Conservation (phyloP, 2,797 vertebrate species). For the Sebastes itinus region DNA sequence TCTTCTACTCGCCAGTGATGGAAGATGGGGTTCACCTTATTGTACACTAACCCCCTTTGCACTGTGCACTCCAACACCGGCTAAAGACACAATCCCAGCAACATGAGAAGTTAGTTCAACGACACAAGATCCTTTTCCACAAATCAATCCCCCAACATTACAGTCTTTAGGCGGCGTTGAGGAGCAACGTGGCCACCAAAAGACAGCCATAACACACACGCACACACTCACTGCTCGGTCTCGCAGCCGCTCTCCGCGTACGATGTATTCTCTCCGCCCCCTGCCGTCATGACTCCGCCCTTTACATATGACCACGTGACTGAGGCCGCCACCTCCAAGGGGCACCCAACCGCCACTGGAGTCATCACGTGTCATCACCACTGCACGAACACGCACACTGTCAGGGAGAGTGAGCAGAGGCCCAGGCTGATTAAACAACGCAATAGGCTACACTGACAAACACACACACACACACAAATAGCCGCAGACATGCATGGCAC, state of each 20-base stretch:
- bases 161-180: constrained; percentile 52
- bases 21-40: constrained; percentile 96
- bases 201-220: constrained; percentile 76
- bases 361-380: constrained; percentile 97
- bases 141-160: constrained; percentile 5
- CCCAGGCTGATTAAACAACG: constrained; percentile 40
- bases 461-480: neutral
- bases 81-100: constrained; percentile 69
- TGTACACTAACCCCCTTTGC: constrained; percentile 90
- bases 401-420: constrained; percentile 56
- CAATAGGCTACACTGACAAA: neutral
- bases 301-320: constrained; percentile 91
- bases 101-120: constrained; percentile 21
- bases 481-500: neutral
- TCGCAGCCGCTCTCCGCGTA: constrained; percentile 90
- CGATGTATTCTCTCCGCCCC: constrained; percentile 86
- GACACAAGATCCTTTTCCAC: neutral
- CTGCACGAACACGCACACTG: constrained; percentile 94
- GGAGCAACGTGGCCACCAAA: constrained; percentile 57
- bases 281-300: constrained; percentile 86
- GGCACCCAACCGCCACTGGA: constrained; percentile 95
- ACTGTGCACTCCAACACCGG: constrained; percentile 90
- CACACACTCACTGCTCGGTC: constrained; percentile 93
- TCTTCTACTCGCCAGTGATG: constrained; percentile 95
- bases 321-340: constrained; percentile 91